Base-by-base conservation (phyloP, 2,888 invertebrate species). In the Tiliacea aurago region DNA sequence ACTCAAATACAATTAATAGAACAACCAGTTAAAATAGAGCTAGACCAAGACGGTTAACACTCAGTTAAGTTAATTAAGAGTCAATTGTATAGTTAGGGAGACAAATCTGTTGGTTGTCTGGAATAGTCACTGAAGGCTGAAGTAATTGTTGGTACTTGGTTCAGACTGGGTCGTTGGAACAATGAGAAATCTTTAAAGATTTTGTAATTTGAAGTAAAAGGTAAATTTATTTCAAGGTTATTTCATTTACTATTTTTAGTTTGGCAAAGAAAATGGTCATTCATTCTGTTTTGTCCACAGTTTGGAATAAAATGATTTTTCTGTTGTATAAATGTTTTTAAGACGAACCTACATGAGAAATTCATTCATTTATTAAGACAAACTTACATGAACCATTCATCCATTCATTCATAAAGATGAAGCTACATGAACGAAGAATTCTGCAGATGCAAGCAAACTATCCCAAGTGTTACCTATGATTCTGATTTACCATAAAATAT, bases 91-190 rank as follows among this genome's bases (percentile, higher is more conserved):
- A 70, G 65, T 78, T 83, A 59, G 20, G 13, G 11, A 64, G 78
- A 82, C 67, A 77, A 80, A 80, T 80, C 81, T 78, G 76, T 82
- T 70, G 11, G 45, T 51, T 20, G 43, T 59, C 65, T 37, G n/a
- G 37, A 55, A 56, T 45, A 49, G 43, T 56, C 51, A 45, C 61
- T 65, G 23, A 37, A 64, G 37, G 18, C n/a, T 37, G 33, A 37
- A 53, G 33, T 61, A 45, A 55, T 65, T 74, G 43, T 61, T 45
- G 23, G 58, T 55, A 43, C 53, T 69, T 37, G 13, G 49, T 56
- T 28, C 37, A 28, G 18, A 23, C 10, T 28, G n/a, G 13, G 0
- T 47, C 15, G n/a, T 41, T 7, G n/a, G 9, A 58, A 58, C 41
- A 75, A 64, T 58, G 23, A 49, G 5, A 75, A 49, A 15, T 45